Evolutionary conservation across 1,140 invertebrate genomes (phyloP), one percentile per base, ranked within the genome.

Genomic region (Leptinotarsa texana): DNA sequence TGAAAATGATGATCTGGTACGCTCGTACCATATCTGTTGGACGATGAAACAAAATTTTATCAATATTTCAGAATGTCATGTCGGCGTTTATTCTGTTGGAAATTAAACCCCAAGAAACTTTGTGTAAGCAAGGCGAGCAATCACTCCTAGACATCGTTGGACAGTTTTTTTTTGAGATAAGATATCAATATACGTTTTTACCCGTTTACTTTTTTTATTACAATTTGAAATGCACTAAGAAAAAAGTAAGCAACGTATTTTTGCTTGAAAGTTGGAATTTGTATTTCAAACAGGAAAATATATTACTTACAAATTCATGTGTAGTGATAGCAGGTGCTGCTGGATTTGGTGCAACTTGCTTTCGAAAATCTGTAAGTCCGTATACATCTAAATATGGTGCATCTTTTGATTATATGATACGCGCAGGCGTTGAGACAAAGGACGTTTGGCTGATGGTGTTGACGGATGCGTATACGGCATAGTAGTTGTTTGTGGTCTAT

Each of bases 151-250:
- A 63, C 42, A 78, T 51, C 72, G 74, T 73, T 72, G 71, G 48
- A 72, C 75, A 67, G 61, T 69, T 67, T 77, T 69, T 67, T 77
- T 78, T 78, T 78, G 47, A 78, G 77, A 72, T 78, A 77, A 72
- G 63, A 68, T 67, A 74, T 42, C 24, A 67, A 51, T 66, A 66
- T 21, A 74, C 42, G 49, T 49, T 47, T 1, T 3, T 8, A 74
- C 5, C 18, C 47, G 3, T 17, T 24, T n/a, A 57, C n/a, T 57
- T 57, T 57, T 51, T n/a, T 57, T 57, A n/a, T 57, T 57, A 57
- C 13, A 57, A 57, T 57, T 57, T 57, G 15, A 57, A n/a, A n/a
- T 57, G n/a, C 8, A 57, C 13, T n/a, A 1, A 6, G 15, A 51
- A 17, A 1, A n/a, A 57, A 57, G 6, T 0, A 15, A n/a, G n/a